Conservation (phyloP, 2,113 vertebrate genomes). For the Megaleporinus macrocephalus region DNA sequence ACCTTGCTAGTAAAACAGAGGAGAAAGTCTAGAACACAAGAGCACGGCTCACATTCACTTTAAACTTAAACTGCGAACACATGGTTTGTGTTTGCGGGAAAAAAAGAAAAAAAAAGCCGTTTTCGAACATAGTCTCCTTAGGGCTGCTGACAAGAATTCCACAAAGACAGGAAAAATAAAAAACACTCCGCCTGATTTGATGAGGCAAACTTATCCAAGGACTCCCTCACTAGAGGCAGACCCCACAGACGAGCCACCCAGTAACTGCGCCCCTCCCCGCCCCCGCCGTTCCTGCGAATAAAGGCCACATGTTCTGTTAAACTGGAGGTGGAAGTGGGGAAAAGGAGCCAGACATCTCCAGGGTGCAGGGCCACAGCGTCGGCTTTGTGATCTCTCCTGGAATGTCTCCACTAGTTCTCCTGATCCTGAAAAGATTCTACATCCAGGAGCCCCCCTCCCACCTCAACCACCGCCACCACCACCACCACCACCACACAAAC, state of each 20-base stretch:
- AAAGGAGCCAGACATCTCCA: constrained; percentile 55
- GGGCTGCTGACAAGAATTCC: constrained; percentile 58
- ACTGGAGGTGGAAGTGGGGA: constrained; percentile 60
- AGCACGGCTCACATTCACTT: constrained; percentile 37
- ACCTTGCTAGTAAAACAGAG: constrained; percentile 44
- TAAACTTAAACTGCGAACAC: constrained; percentile 48
- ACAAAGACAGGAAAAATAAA: constrained; percentile 60
- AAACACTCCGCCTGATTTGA: constrained; percentile 58
- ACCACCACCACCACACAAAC: no score
- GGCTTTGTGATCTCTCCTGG: constrained; percentile 80
- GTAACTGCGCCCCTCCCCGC: constrained; percentile 45
- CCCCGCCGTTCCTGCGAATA: constrained; percentile 52
- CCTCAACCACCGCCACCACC: no score
- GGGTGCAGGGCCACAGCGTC: constrained; percentile 69
- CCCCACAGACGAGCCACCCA: constrained; percentile 60
- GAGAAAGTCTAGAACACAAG: constrained; percentile 30
- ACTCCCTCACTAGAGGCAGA: constrained; percentile 55
- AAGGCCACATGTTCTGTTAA: constrained; percentile 68
- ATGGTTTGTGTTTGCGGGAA: constrained; percentile 57
- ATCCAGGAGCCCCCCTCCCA: constrained; percentile 76
- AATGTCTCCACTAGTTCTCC: constrained; percentile 81
- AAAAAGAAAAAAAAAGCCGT: constrained; percentile 44
- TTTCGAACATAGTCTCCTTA: constrained; percentile 54
- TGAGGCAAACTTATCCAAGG: constrained; percentile 58
- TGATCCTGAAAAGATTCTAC: constrained; percentile 84